These are phyloP conservation scores for Sorex araneus DNA, from an alignment of 2,113 vertebrate genomes.

Conservation along the genomic window DNA sequence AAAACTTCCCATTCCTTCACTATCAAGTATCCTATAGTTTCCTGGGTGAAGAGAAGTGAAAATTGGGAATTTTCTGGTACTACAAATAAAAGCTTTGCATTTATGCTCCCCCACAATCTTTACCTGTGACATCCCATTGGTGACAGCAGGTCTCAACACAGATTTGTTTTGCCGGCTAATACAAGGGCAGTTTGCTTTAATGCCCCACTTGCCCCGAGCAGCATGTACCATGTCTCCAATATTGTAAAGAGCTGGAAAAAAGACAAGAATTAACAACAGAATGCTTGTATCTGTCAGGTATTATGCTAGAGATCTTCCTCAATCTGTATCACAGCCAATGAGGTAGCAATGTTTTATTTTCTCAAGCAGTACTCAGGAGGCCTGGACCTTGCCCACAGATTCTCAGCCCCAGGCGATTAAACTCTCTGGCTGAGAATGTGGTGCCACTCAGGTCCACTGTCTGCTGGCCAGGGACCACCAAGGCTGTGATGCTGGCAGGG, in stretches of 20 bases:
- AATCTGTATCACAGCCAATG: neutral
- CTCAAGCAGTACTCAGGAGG: too few relatives aligned
- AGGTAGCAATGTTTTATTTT: neutral
- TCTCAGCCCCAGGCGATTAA: too few relatives aligned
- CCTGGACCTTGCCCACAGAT: too few relatives aligned
- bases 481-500: too few relatives aligned
- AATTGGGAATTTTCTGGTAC: slow-evolving; percentile 8
- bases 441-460: too few relatives aligned
- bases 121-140: slow-evolving; percentile 99
- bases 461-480: too few relatives aligned
- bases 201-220: slow-evolving; percentile 98
- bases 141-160: slow-evolving; percentile 94
- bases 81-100: neutral
- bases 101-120: neutral
- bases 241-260: slow-evolving; percentile 95
- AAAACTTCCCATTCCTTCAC: neutral
- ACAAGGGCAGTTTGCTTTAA: slow-evolving; percentile 99
- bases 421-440: too few relatives aligned
- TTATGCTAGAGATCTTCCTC: slow-evolving; percentile 12
- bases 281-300: neutral
- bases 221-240: slow-evolving; percentile 99
- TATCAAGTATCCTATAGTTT: neutral
- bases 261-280: slow-evolving; percentile 42
- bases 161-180: slow-evolving; percentile 96
- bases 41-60: slow-evolving; percentile 6